Evolutionary conservation across 2,888 invertebrate genomes (phyloP).

Genomic region (Cataglyphis cursor): DNA sequence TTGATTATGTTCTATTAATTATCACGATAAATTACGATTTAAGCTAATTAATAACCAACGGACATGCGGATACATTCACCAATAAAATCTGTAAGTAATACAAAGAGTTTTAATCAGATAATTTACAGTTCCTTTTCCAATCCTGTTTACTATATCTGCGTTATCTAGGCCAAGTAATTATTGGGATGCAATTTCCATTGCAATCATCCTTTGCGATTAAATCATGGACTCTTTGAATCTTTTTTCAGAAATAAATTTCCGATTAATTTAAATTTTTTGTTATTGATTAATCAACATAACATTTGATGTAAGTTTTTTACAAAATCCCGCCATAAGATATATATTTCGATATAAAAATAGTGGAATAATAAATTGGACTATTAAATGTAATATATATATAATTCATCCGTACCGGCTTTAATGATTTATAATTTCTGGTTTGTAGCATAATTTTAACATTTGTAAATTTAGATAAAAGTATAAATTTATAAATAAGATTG

Average conservation of each 20-base stretch:
- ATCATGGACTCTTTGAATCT: background rate
- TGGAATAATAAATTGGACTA: background rate
- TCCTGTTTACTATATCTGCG: background rate
- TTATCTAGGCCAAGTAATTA: constrained; percentile 8
- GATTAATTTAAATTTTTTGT: background rate
- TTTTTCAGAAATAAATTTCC: background rate
- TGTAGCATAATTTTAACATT: background rate
- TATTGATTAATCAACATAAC: background rate
- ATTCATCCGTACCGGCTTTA: background rate
- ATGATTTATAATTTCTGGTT: background rate
- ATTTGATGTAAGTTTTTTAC: background rate
- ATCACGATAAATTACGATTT: background rate
- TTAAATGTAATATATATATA: background rate
- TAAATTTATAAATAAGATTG: constrained; percentile 1
- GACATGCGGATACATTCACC: background rate
- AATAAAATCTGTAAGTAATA: background rate
- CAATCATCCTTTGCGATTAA: background rate
- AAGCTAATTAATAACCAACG: constrained; percentile 14
- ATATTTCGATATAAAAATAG: background rate
- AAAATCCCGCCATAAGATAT: background rate
- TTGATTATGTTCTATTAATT: background rate
- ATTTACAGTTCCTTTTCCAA: background rate
- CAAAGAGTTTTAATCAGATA: background rate
- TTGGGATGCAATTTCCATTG: background rate
- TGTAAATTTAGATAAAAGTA: background rate